phyloP scores from a whole-genome alignment of 2,113 vertebrate genomes.

The Corapipo altera region DNA sequence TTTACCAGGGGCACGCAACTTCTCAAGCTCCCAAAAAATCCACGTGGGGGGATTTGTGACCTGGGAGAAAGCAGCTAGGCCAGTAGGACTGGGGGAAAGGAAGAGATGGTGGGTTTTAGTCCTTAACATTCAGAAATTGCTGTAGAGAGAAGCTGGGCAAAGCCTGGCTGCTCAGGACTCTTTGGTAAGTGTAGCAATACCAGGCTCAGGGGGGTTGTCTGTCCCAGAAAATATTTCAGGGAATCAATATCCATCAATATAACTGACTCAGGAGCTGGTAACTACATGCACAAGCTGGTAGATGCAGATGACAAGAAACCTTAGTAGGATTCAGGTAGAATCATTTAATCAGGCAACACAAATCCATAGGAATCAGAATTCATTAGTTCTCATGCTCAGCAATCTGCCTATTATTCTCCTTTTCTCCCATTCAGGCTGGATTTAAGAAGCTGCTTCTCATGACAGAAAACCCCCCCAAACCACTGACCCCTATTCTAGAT shows the following conservation, averaged over 20 bases:
- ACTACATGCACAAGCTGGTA: neutral
- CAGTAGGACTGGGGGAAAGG: fast-evolving
- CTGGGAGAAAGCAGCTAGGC: neutral
- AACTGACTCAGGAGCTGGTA: neutral
- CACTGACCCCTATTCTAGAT: neutral
- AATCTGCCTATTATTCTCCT: neutral
- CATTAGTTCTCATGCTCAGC: neutral
- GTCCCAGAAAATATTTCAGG: neutral
- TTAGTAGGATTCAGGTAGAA: neutral
- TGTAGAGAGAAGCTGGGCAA: neutral
- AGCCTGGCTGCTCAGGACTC: neutral
- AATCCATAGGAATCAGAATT: neutral
- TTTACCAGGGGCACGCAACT: fast-evolving
- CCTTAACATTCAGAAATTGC: neutral
- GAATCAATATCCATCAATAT: neutral
- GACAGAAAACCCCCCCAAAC: neutral
- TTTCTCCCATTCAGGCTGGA: neutral
- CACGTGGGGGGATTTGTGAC: neutral
- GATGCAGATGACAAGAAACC: neutral
- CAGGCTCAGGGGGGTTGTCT: neutral
- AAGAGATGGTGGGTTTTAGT: neutral
- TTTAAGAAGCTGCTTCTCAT: neutral
- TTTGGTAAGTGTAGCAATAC: neutral
- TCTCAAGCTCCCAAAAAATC: neutral
- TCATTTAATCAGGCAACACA: neutral